phyloP scores from a whole-genome alignment of 2,888 invertebrate species.

The Drosophila acutilabella region DNA sequence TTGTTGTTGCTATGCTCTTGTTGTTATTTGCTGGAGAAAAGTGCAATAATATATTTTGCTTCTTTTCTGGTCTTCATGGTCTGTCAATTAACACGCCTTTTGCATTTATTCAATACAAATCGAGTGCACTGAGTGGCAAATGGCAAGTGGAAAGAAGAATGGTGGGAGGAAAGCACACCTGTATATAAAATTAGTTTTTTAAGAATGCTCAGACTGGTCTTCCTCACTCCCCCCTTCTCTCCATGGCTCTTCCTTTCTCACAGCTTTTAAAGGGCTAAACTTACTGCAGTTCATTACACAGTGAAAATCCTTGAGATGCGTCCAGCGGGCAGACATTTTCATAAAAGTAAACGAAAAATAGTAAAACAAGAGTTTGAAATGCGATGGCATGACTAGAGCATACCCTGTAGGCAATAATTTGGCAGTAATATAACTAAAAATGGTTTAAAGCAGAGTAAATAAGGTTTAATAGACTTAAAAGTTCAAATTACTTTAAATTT shows the following conservation, averaged over 20 bases:
- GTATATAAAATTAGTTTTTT: conserved; percentile 72
- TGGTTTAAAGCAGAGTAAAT: too few species aligned
- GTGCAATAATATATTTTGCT: conserved; percentile 66
- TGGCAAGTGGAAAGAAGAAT: background rate
- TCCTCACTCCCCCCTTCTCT: background rate
- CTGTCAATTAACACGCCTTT: conserved; percentile 81
- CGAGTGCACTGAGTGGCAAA: conserved; percentile 44
- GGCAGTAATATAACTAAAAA: background rate
- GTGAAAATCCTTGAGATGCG: conserved; percentile 64
- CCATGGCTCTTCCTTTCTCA: background rate
- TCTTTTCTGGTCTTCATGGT: conserved; percentile 70
- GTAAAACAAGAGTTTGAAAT: conserved; percentile 2
- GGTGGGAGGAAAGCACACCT: conserved; percentile 48
- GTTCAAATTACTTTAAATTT: too few species aligned
- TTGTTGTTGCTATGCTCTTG: conserved; percentile 6
- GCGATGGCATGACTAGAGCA: background rate
- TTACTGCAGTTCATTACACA: conserved; percentile 71
- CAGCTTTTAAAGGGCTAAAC: conserved; percentile 16
- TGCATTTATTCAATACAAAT: conserved; percentile 81
- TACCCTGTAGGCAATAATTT: background rate
- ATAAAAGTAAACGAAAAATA: conserved; percentile 72
- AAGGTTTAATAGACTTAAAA: too few species aligned
- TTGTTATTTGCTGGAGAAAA: conserved; percentile 41
- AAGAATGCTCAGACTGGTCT: conserved; percentile 47
- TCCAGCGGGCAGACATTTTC: conserved; percentile 56